Percentiles rank a stretch among this genome's conserved stretches.
Evolutionary conservation across 2,797 vertebrate species (phyloP).

Genomic region (Paramormyrops hopkinsi): DNA sequence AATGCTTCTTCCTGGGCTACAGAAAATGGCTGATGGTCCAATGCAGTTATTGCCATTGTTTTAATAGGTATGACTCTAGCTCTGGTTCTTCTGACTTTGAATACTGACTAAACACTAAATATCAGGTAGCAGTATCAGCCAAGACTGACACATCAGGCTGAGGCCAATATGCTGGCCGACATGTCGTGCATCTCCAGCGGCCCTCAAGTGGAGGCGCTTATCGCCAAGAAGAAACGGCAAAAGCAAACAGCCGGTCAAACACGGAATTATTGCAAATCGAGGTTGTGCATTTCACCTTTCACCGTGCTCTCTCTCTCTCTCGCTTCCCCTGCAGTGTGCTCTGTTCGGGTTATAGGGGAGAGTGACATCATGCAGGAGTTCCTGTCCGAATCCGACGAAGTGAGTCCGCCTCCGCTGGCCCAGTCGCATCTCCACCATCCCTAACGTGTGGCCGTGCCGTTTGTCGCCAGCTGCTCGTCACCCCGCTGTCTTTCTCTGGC

Average conservation of each 20-base stretch:
- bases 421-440: neutral
- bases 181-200: neutral
- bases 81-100: neutral
- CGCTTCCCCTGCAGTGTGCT: conserved; percentile 67
- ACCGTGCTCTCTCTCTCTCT: neutral
- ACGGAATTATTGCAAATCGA: neutral
- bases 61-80: neutral
- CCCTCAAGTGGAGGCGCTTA: neutral
- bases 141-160: neutral
- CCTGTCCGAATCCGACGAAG: conserved; percentile 93
- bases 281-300: neutral
- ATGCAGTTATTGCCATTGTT: neutral
- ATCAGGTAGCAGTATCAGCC: neutral
- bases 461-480: neutral
- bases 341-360: conserved; percentile 89
- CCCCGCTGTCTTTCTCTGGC: neutral
- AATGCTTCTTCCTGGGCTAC: neutral
- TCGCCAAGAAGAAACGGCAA: neutral
- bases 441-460: neutral
- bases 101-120: neutral
- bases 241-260: neutral
- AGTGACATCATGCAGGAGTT: conserved; percentile 98
- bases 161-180: neutral
- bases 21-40: neutral
- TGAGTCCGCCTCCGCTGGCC: conserved; percentile 42